phyloP scores from a whole-genome alignment of 2,888 invertebrate genomes.

The Nephrotoma flavescens region DNA sequence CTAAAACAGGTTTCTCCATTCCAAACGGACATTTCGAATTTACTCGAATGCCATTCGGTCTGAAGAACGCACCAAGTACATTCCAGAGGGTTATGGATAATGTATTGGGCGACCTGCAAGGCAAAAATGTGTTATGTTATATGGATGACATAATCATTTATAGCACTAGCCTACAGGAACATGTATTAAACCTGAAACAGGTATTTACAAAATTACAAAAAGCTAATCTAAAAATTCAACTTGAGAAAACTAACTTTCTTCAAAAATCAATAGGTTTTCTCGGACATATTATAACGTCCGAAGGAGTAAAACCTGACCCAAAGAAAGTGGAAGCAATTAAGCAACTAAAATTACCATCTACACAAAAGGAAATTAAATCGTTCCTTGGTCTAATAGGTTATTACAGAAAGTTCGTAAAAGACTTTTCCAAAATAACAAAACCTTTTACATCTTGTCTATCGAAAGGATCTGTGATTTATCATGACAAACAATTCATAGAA shows the following conservation, averaged over 20 bases:
- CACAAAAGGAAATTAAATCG: constrained; percentile 15
- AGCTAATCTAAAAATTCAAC: not conserved
- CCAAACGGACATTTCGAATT: not conserved
- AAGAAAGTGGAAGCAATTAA: constrained; percentile 16
- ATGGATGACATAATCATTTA: constrained; percentile 20
- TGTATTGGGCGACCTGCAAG: constrained; percentile 6
- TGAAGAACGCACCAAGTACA: not conserved
- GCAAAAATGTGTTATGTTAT: constrained; percentile 13
- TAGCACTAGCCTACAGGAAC: constrained; percentile 17
- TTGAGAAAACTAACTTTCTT: not conserved
- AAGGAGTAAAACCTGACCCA: constrained; percentile 19
- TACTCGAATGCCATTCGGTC: not conserved
- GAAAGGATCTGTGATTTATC: not conserved
- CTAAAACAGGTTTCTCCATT: constrained; percentile 4
- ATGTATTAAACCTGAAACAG: constrained; percentile 14
- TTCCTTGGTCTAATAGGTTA: constrained; percentile 11
- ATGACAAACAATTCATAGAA: not conserved
- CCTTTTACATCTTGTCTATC: constrained; percentile 4
- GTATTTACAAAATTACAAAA: not conserved
- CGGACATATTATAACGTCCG: constrained; percentile 13
- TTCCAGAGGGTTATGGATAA: not conserved
- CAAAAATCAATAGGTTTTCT: not conserved
- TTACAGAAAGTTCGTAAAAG: not conserved
- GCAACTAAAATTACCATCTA: constrained; percentile 15
- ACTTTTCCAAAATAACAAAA: constrained; percentile 8